A percentile compares a stretch with the other conserved stretches of the same genome.
phyloP scores from a whole-genome alignment of 2,797 vertebrate genomes.

The Danio albolineatus region DNA sequence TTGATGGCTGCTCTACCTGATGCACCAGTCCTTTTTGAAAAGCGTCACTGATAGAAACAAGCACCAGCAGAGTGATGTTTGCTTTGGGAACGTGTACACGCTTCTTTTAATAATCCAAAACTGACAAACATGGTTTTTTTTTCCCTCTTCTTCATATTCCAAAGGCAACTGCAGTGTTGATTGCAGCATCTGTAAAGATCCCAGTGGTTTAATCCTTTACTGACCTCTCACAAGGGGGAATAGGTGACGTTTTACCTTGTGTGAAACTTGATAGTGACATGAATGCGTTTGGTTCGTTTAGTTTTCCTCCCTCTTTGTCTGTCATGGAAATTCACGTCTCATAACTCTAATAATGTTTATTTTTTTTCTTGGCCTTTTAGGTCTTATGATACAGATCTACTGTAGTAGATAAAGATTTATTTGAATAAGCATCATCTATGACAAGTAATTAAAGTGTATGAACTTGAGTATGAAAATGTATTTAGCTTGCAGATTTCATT shows the following conservation, averaged over 20 bases:
- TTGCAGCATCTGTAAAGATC: conserved; percentile 47
- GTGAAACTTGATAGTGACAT: conserved; percentile 63
- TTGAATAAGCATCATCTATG: conserved; percentile 62
- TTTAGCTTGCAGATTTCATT: conserved; percentile 70
- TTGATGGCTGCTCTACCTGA: conserved; percentile 10
- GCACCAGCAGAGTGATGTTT: conserved; percentile 51
- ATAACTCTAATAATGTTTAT: conserved; percentile 61
- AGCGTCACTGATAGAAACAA: conserved; percentile 37
- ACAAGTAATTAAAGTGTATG: conserved; percentile 70
- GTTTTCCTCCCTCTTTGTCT: conserved; percentile 36
- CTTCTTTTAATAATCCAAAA: conserved; percentile 44
- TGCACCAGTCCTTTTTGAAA: conserved; percentile 28
- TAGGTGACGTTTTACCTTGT: conserved; percentile 46
- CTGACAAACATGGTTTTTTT: conserved; percentile 45
- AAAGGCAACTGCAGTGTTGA: conserved; percentile 51
- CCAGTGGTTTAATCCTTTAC: conserved; percentile 57
- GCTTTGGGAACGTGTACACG: conserved; percentile 22
- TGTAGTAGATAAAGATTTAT: conserved; percentile 61
- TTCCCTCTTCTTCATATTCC: conserved; percentile 37
- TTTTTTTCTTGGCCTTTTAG: conserved; percentile 56
- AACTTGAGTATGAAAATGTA: conserved; percentile 67
- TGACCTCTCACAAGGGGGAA: conserved; percentile 66
- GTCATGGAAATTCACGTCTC: conserved; percentile 63
- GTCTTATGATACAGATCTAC: conserved; percentile 63
- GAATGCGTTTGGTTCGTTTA: conserved; percentile 39